A percentile compares a stretch with the other conserved stretches of the same genome.
Evolutionary conservation across 2,888 invertebrate genomes (phyloP).

Genomic region (Dione vanillae): DNA sequence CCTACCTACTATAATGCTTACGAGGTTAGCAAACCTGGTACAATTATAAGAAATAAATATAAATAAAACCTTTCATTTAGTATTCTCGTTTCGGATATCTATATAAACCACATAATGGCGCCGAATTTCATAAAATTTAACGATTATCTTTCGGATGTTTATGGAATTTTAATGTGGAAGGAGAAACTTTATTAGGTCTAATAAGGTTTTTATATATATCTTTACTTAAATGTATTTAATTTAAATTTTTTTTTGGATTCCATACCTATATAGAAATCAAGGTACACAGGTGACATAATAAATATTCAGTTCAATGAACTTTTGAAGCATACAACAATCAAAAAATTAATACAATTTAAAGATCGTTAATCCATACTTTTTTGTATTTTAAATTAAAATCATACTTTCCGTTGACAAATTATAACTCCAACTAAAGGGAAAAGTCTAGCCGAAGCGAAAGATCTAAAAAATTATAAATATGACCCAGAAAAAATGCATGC

Average conservation of each 20-base stretch:
- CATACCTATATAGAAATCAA: too few relatives aligned
- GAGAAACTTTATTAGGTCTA: not conserved
- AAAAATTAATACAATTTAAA: too few relatives aligned
- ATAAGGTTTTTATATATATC: not conserved
- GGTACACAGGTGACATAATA: too few relatives aligned
- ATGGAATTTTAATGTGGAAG: slow-evolving; percentile 10
- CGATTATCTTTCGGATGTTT: not conserved
- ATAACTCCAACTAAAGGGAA: too few relatives aligned
- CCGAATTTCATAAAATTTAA: slow-evolving; percentile 3
- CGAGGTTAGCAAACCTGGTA: not conserved
- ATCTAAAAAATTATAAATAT: too few relatives aligned
- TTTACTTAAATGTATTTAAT: not conserved
- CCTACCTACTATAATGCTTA: not conserved
- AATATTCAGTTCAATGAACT: too few relatives aligned
- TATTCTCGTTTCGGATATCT: not conserved
- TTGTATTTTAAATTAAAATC: too few relatives aligned
- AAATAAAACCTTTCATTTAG: not conserved
- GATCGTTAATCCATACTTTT: too few relatives aligned
- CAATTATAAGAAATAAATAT: not conserved
- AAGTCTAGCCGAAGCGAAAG: too few relatives aligned
- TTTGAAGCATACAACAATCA: too few relatives aligned
- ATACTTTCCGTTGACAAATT: too few relatives aligned
- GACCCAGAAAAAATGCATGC: too few relatives aligned
- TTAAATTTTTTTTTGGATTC: not conserved
- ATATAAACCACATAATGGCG: slow-evolving; percentile 5